A percentile compares a stretch with the other conserved stretches of the same genome.
phyloP scores from a whole-genome alignment of 2,113 vertebrate genomes.

The Calypte anna region DNA sequence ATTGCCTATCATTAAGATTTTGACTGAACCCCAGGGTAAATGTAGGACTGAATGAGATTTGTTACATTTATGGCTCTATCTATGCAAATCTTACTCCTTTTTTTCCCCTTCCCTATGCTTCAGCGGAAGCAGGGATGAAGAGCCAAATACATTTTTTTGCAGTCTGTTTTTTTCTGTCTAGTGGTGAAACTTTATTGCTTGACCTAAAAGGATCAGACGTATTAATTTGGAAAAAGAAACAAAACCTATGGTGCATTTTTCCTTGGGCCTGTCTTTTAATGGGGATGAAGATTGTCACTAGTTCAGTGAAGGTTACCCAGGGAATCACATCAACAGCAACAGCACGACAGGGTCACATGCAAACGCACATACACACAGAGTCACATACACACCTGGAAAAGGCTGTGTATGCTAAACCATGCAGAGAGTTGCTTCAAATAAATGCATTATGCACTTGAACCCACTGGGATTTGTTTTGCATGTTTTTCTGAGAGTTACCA shows the following conservation, averaged over 20 bases:
- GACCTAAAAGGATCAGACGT: background rate
- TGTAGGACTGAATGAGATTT: background rate
- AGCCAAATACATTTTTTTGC: background rate
- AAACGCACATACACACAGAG: background rate
- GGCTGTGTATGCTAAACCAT: background rate
- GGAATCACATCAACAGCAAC: background rate
- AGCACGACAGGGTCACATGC: background rate
- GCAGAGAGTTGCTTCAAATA: background rate
- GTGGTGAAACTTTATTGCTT: background rate
- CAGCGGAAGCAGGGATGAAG: background rate
- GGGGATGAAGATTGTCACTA: background rate
- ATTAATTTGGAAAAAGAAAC: fast-evolving
- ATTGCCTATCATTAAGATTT: background rate
- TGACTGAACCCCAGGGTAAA: background rate
- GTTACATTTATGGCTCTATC: background rate
- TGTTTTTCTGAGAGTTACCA: background rate
- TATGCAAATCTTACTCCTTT: background rate
- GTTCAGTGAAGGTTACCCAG: background rate
- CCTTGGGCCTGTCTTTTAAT: background rate
- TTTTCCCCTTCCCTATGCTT: background rate
- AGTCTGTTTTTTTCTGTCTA: background rate
- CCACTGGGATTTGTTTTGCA: background rate
- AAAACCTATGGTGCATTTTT: background rate
- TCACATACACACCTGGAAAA: background rate
- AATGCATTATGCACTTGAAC: background rate